Base-by-base conservation (phyloP, 2,797 vertebrate species). In the Echeneis naucrates region DNA sequence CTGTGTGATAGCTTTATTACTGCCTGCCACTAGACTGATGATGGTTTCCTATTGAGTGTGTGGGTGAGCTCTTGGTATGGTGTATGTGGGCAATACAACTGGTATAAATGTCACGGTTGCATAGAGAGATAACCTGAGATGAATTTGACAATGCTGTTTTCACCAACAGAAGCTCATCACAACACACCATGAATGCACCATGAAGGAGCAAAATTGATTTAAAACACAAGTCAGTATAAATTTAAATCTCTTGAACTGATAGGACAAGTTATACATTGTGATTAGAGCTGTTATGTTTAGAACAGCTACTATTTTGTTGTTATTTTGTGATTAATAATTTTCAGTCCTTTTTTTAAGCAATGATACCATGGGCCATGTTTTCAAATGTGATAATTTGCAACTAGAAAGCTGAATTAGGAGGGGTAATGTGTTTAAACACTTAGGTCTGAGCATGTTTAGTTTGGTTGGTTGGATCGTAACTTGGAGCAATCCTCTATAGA, bases 1-100 rank as follows among this genome's bases (percentile, higher is more conserved):
- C 44, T 26, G n/a, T 44, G 38, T 78, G 81, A 87, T 65, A 70
- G 82, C 48, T 87, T 85, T 80, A 85, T 88, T 88, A 58, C 69
- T 51, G 42, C 81, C 72, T 87, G 74, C 63, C 80, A 72, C 75
- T 40, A 45, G 57, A 60, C 75, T 59, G 60, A 63, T 48, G 77
- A 53, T 59, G 64, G 58, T 48, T 23, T 30, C 72, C 50, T 42
- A 40, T 38, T 77, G 52, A 68, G 59, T 55, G 51, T 50, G 84
- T 76, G 78, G 57, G 70, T 62, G 67, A 62, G 45, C 55, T 32
- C 61, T 40, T 61, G 45, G 19, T 38, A 12, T 63, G 30, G n/a
- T 65, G 42, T 68, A 24, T 61, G 50, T 59, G 45, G 16, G 12
- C 5, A 52, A 45, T 38, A 50, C 44, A 60, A 69, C 23, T 4